These are phyloP conservation scores for Epizoanthus scotinus DNA, from an alignment of 92 coral and sea anemone genomes.

Conservation along the genomic window DNA sequence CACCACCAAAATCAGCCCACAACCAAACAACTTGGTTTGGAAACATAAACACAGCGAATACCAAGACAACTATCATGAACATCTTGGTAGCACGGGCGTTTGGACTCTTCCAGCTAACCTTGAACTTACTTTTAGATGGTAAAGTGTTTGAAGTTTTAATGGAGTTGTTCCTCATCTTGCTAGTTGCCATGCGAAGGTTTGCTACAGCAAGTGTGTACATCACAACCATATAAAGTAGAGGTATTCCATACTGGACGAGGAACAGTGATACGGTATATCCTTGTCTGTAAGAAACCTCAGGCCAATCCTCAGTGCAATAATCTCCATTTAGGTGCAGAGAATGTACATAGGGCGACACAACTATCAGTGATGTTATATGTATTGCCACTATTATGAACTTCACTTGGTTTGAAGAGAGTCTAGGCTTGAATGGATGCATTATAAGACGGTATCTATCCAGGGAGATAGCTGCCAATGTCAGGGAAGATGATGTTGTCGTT, in stretches of 20 bases:
- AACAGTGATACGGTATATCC: conserved; percentile 76
- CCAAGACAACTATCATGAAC: conserved; percentile 89
- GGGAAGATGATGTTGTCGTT: conserved; percentile 79
- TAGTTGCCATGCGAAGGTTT: conserved; percentile 64
- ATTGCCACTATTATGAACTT: conserved; percentile 47
- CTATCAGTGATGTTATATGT: conserved; percentile 53
- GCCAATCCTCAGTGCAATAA: conserved; percentile 82
- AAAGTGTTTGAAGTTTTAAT: conserved; percentile 9
- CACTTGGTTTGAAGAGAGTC: conserved; percentile 72
- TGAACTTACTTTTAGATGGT: neutral
- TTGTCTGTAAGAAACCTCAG: conserved; percentile 64
- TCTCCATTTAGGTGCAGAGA: conserved; percentile 54
- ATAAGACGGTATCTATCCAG: conserved; percentile 86
- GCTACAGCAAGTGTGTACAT: conserved; percentile 85
- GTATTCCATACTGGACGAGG: conserved; percentile 81
- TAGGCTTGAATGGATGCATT: conserved; percentile 88
- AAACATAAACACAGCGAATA: conserved; percentile 86
- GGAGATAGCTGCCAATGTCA: conserved; percentile 88
- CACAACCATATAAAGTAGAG: conserved; percentile 69
- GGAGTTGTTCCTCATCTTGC: conserved; percentile 49
- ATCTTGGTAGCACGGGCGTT: conserved; percentile 89
- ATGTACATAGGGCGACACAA: conserved; percentile 74
- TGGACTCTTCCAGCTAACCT: conserved; percentile 58
- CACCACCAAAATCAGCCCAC: conserved; percentile 87
- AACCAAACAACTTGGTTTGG: conserved; percentile 96